A percentile compares a stretch with the other conserved stretches of the same genome.
Evolutionary conservation across 1,140 invertebrate species (phyloP).

Genomic region (Spodoptera litura): DNA sequence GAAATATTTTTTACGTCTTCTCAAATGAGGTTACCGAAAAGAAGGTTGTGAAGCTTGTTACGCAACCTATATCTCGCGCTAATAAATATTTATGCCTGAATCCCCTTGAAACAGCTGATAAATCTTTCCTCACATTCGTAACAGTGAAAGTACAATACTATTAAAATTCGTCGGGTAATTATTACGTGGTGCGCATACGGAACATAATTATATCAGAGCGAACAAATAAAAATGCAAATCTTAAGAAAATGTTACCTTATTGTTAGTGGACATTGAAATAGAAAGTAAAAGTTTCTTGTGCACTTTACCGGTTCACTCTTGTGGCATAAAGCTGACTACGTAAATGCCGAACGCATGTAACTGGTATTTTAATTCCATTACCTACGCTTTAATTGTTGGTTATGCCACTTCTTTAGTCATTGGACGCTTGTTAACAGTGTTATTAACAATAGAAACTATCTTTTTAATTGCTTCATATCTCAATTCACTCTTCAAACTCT

Average conservation of each 20-base stretch:
- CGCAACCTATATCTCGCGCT: not conserved
- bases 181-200: constrained; percentile 5
- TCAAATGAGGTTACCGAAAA: not conserved
- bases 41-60: not conserved
- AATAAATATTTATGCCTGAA: constrained; percentile 17
- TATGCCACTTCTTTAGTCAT: too few relatives aligned
- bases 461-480: not conserved
- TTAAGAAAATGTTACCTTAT: not conserved
- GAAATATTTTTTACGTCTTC: not conserved
- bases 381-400: too few relatives aligned
- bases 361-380: too few relatives aligned
- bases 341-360: too few relatives aligned
- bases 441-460: too few relatives aligned
- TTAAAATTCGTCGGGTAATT: constrained; percentile 22
- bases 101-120: not conserved
- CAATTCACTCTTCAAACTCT: not conserved
- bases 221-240: constrained; percentile 23
- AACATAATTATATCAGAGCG: constrained; percentile 1
- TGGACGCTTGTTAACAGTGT: too few relatives aligned
- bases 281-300: constrained; percentile 3
- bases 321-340: not conserved
- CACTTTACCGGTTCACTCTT: not conserved
- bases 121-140: not conserved
- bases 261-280: constrained; percentile 17
- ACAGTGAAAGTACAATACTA: constrained; percentile 31